Evolutionary conservation across 2,113 vertebrate species (phyloP).

Genomic region (Odocoileus hemionus): DNA sequence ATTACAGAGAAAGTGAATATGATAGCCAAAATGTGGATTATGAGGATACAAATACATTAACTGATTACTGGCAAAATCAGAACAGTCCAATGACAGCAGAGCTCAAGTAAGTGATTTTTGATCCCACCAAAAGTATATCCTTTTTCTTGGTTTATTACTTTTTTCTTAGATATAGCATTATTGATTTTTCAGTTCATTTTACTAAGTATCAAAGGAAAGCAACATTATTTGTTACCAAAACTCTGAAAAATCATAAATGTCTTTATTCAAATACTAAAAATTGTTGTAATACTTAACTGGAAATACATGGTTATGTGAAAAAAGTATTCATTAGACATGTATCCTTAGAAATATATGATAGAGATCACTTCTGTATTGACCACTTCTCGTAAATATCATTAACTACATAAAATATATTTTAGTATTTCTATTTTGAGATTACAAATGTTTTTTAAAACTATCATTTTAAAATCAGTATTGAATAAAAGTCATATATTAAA

Average conservation of each 20-base stretch:
- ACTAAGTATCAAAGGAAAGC: constrained; percentile 43
- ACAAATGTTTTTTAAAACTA: neutral
- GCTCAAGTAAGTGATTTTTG: constrained; percentile 71
- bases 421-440: constrained; percentile 33
- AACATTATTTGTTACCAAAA: constrained; percentile 44
- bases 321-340: neutral
- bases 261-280: constrained; percentile 48
- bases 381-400: neutral
- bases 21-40: constrained; percentile 66
- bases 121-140: constrained; percentile 68
- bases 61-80: constrained; percentile 72
- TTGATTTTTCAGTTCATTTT: constrained; percentile 55
- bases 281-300: neutral
- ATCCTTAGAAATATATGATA: constrained; percentile 43
- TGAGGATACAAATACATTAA: constrained; percentile 71
- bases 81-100: constrained; percentile 68
- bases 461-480: neutral
- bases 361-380: constrained; percentile 5
- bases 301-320: neutral
- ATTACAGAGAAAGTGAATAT: constrained; percentile 73
- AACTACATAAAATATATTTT: constrained; percentile 9
- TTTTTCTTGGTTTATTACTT: constrained; percentile 62
- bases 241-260: constrained; percentile 34
- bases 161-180: constrained; percentile 60
- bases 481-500: constrained; percentile 18